phyloP scores from a whole-genome alignment of 1,140 invertebrate genomes.

The Temnothorax longispinosus region DNA sequence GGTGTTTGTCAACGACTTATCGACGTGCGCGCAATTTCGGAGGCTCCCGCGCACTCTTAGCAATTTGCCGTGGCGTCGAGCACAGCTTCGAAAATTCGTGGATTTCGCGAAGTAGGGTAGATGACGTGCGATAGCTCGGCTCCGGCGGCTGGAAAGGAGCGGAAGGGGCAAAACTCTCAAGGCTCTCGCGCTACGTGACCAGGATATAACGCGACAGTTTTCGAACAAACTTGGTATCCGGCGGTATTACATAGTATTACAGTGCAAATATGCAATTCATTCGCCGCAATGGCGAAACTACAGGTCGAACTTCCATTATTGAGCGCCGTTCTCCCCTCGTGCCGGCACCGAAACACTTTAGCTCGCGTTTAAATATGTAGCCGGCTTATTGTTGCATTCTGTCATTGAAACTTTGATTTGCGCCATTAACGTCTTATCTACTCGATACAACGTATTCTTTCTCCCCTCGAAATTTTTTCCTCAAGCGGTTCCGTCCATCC shows the following conservation, averaged over 20 bases:
- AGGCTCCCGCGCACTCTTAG: background rate
- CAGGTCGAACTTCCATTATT: slow-evolving; percentile 57
- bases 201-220: slow-evolving; percentile 60
- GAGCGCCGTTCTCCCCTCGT: background rate
- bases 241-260: slow-evolving; percentile 56
- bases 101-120: slow-evolving; percentile 20
- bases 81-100: slow-evolving; percentile 40
- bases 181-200: slow-evolving; percentile 46
- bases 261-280: slow-evolving; percentile 58
- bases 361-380: slow-evolving; percentile 29
- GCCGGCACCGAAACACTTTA: slow-evolving; percentile 20
- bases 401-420: background rate
- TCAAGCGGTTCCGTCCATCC: background rate
- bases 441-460: too few relatives aligned
- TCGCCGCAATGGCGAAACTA: slow-evolving; percentile 55
- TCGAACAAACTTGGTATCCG: slow-evolving; percentile 60
- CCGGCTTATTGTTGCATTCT: slow-evolving; percentile 33
- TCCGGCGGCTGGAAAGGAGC: slow-evolving; percentile 21
- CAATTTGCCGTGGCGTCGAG: slow-evolving; percentile 44
- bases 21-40: slow-evolving; percentile 24
- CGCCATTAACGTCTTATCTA: background rate
- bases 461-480: background rate
- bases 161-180: slow-evolving; percentile 42
- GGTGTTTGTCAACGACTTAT: slow-evolving; percentile 30
- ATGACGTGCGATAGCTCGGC: slow-evolving; percentile 38